Evolutionary conservation across 2,797 vertebrate species (phyloP).

Genomic region (Tamandua tetradactyla): DNA sequence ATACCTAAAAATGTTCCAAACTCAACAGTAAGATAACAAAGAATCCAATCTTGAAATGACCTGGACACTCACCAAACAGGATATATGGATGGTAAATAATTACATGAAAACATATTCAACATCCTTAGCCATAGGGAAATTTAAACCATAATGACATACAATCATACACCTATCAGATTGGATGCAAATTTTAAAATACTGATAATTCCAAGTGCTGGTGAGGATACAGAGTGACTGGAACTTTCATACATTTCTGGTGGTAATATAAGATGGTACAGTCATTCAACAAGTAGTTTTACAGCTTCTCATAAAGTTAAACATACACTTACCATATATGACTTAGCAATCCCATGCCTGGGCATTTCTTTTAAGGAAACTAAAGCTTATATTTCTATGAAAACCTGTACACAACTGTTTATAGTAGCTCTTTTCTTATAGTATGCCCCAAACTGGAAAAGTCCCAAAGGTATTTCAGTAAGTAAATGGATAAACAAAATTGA

Average conservation of each 20-base stretch:
- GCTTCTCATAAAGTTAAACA: background rate
- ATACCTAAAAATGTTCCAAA: background rate
- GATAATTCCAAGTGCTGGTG: background rate
- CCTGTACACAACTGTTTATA: background rate
- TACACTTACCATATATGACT: background rate
- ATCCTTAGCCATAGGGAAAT: background rate
- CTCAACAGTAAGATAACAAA: background rate
- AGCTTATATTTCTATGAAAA: background rate
- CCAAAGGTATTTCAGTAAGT: background rate
- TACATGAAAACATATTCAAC: background rate
- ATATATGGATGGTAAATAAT: background rate
- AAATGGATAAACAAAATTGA: background rate
- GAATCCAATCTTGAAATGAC: background rate
- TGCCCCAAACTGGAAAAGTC: background rate
- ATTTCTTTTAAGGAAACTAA: background rate
- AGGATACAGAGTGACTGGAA: background rate
- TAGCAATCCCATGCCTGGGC: background rate
- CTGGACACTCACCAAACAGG: background rate
- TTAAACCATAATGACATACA: background rate
- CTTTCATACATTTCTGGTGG: background rate
- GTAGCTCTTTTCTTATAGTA: background rate
- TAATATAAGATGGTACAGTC: background rate
- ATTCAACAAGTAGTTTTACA: background rate
- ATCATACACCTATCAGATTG: background rate
- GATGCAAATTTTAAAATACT: background rate